phyloP scores from a whole-genome alignment of 1,140 invertebrate genomes.

The Rhizoglyphus robini region DNA sequence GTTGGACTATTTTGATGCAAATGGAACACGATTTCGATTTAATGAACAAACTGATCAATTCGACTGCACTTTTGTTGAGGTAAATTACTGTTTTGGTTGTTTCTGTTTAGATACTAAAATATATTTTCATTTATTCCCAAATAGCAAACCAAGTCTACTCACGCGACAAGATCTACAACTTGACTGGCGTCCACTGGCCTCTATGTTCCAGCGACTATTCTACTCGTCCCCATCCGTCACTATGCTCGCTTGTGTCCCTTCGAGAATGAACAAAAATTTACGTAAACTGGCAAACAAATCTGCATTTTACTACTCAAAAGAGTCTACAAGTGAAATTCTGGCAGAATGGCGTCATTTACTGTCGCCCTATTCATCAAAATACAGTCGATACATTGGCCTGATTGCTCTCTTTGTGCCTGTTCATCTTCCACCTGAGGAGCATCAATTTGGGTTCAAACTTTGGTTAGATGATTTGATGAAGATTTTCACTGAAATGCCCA shows the following conservation, averaged over 20 bases:
- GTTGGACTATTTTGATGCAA: conserved; percentile 42
- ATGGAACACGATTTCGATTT: not conserved
- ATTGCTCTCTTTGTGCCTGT: conserved; percentile 64
- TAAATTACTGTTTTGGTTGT: no score
- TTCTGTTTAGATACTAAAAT: no score
- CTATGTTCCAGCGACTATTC: conserved; percentile 42
- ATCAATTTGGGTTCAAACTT: conserved; percentile 49
- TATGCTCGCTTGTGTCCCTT: conserved; percentile 17
- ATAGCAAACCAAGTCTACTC: conserved; percentile 39
- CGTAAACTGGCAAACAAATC: conserved; percentile 29
- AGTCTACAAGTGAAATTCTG: conserved; percentile 71
- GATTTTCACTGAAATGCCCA: conserved; percentile 58
- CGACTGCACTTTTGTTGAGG: no score
- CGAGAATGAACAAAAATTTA: not conserved
- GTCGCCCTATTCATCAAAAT: conserved; percentile 51
- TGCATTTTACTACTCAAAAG: conserved; percentile 49
- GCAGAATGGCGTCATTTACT: conserved; percentile 62
- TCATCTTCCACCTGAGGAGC: conserved; percentile 45
- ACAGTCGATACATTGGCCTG: conserved; percentile 48
- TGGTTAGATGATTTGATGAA: conserved; percentile 72
- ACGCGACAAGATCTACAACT: conserved; percentile 61
- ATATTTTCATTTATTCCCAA: not conserved
- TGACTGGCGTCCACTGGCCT: conserved; percentile 72
- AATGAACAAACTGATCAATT: not conserved
- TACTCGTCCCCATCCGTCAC: conserved; percentile 34